Conservation (phyloP, 2,888 invertebrate genomes). For the Coleophora deauratella region DNA sequence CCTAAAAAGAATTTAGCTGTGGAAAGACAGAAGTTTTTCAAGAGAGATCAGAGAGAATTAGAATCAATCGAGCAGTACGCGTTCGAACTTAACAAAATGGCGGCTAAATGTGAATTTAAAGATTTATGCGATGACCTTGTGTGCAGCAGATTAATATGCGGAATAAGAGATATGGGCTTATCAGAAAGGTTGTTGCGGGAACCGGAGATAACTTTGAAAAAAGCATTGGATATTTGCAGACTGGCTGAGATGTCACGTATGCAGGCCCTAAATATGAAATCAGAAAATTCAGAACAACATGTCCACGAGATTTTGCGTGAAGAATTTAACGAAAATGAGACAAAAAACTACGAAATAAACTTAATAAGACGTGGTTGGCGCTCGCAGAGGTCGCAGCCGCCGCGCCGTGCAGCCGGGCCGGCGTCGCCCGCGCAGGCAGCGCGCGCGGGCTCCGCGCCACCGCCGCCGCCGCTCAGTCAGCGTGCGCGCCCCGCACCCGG, state of each 20-base stretch:
- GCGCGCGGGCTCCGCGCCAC: too few relatives aligned
- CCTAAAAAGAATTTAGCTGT: constrained; percentile 17
- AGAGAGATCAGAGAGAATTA: constrained; percentile 11
- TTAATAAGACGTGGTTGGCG: not conserved
- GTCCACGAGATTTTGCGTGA: not conserved
- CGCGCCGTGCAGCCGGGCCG: not conserved
- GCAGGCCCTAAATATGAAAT: constrained; percentile 11
- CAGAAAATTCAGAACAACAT: not conserved
- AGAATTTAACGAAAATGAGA: not conserved
- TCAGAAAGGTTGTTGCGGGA: constrained; percentile 16
- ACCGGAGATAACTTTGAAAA: constrained; percentile 12
- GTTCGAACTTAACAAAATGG: constrained; percentile 17
- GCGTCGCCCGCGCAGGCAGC: not conserved
- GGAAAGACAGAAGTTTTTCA: constrained; percentile 17
- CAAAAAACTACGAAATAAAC: not conserved
- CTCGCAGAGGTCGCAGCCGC: not conserved
- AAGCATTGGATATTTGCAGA: constrained; percentile 14
- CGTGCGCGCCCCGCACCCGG: not conserved
- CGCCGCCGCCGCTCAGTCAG: too few relatives aligned
- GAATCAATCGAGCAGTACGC: constrained; percentile 17
- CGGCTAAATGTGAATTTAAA: constrained; percentile 17
- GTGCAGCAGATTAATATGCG: constrained; percentile 18
- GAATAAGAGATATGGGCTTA: constrained; percentile 11
- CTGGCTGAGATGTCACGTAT: constrained; percentile 11
- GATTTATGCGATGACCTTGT: constrained; percentile 15